Base-by-base conservation (phyloP, 2,113 vertebrate genomes). In the Varanus salvator region DNA sequence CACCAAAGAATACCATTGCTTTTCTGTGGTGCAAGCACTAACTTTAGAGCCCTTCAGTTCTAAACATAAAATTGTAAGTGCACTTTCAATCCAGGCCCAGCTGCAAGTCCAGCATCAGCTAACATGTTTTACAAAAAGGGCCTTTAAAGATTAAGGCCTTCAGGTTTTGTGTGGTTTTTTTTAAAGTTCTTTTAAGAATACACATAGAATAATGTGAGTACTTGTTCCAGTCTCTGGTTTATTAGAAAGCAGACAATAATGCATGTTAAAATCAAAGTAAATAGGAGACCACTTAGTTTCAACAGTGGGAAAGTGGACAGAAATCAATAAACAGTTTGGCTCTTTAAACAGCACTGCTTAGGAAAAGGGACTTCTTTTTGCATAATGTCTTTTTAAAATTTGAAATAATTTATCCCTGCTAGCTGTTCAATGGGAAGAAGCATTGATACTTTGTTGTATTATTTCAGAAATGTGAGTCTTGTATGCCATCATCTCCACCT, bases 51-150 rank as follows among this genome's bases (percentile, higher is more conserved):
- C 97, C 97, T 97, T 96, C 96, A 96, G 94, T 93, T 93, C 97
- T 97, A 91, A 97, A 98, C 98, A 98, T 97, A 96, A 98, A 98
- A 98, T 98, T 98, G 96, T 96, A 97, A 97, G 97, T 98, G 98
- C 96, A 98, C 97, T 98, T 97, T 97, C 97, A 98, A 96, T 96
- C 93, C 97, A 92, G 95, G 96, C 97, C 97, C 98, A 97, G 98
- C 98, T 98, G 97, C 97, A 97, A 93, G 96, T 93, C 92, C 94
- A 90, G 93, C 92, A 88, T 95, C 95, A 94, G 95, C 93, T 92
- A 95, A 95, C 94, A 95, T 95, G 96, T 93, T 94, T 95, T 90
- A 95, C 93, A 94, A 90, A 93, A 94, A 91, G 92, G 50, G 94
- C 95, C 90, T 93, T 97, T 94, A 94, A 97, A 95, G 97, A 97